Evolutionary conservation across 2,113 vertebrate species (phyloP).

Genomic region (Ifrita kowaldi): DNA sequence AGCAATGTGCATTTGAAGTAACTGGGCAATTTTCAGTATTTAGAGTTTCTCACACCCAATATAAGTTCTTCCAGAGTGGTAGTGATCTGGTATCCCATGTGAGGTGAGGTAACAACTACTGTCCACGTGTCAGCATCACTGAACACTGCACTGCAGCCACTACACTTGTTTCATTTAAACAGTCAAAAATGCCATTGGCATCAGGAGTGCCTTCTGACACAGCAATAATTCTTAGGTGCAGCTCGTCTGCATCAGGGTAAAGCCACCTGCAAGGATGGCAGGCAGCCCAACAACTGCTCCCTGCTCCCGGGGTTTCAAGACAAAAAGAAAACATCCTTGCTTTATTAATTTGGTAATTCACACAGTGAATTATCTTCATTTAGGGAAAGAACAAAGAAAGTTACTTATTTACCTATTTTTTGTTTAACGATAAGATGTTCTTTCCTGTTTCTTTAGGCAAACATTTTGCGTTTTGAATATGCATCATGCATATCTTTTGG

Average conservation of each 20-base stretch:
- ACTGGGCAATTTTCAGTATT: not conserved
- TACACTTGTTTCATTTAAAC: not conserved
- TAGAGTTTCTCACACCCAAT: not conserved
- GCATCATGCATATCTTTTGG: not conserved
- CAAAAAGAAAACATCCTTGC: not conserved
- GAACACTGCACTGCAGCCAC: not conserved
- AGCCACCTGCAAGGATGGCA: not conserved
- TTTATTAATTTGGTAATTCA: not conserved
- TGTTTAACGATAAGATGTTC: not conserved
- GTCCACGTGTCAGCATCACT: not conserved
- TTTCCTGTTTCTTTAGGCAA: not conserved
- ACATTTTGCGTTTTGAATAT: not conserved
- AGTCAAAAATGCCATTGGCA: not conserved
- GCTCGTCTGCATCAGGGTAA: not conserved
- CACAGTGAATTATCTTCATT: not conserved
- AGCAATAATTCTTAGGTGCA: not conserved
- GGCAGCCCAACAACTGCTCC: not conserved
- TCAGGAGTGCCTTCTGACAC: not conserved
- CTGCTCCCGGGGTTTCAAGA: not conserved
- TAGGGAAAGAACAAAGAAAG: not conserved
- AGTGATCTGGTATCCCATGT: not conserved
- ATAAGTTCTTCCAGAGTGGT: not conserved
- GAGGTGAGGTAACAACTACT: not conserved
- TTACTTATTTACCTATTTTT: not conserved
- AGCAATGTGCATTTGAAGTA: not conserved